Evolutionary conservation across 2,113 vertebrate genomes (phyloP).

Genomic region (Neolamprologus sp.): DNA sequence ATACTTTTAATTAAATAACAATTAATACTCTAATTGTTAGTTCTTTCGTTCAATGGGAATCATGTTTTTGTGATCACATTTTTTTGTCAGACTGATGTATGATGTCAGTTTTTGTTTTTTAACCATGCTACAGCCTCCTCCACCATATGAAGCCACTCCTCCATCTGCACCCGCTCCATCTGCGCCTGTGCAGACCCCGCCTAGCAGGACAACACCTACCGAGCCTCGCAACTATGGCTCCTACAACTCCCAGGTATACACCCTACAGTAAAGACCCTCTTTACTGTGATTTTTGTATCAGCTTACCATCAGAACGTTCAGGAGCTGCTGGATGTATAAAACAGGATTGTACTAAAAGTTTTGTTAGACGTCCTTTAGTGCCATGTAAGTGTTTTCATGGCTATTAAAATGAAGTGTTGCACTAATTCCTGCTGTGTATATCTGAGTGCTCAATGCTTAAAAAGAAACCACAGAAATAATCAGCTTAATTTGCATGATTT

Average conservation of each 20-base stretch:
- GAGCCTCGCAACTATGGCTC: slow-evolving; percentile 91
- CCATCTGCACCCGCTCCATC: slow-evolving; percentile 48
- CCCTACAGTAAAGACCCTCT: not conserved
- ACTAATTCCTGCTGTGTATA: not conserved
- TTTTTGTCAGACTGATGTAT: not conserved
- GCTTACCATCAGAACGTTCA: not conserved
- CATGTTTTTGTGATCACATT: not conserved
- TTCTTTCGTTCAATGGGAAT: not conserved
- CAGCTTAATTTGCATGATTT: not conserved
- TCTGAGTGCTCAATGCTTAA: not conserved
- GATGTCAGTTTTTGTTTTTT: not conserved
- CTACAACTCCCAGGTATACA: slow-evolving; percentile 79
- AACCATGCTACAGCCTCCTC: slow-evolving; percentile 61
- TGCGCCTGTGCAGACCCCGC: slow-evolving; percentile 48
- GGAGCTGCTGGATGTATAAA: not conserved
- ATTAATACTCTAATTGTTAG: not conserved
- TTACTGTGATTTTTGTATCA: not conserved
- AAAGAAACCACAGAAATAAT: not conserved
- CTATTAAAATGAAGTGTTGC: not conserved
- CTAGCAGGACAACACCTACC: slow-evolving; percentile 77
- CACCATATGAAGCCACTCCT: slow-evolving; percentile 70
- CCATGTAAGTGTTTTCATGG: not conserved
- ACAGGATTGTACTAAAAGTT: not conserved
- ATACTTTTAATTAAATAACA: not conserved
- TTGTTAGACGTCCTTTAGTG: not conserved